Percentiles rank a stretch among this genome's conserved stretches.
Evolutionary conservation across 2,888 invertebrate species (phyloP).

Genomic region (Caenorhabditis angaria): DNA sequence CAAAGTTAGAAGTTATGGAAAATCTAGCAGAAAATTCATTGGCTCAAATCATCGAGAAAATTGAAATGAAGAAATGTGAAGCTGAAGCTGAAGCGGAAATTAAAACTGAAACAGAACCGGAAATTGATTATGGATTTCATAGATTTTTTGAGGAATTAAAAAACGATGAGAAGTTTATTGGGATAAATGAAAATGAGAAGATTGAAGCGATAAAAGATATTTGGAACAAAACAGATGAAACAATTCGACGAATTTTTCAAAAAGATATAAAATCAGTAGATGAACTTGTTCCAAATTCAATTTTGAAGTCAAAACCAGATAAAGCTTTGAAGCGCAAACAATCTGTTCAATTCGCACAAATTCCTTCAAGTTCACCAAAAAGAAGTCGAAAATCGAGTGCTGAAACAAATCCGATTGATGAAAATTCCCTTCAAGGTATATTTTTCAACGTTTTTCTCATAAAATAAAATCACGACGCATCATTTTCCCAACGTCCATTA

Average conservation of each 20-base stretch:
- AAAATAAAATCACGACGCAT: too few relatives aligned
- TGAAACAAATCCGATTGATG: too few relatives aligned
- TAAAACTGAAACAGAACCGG: too few relatives aligned
- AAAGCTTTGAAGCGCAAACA: too few relatives aligned
- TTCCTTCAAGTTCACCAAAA: too few relatives aligned
- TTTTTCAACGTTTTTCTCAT: too few relatives aligned
- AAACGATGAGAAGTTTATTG: not conserved
- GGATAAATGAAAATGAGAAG: not conserved
- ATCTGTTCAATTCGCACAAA: too few relatives aligned
- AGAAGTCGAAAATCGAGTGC: not conserved
- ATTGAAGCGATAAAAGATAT: not conserved
- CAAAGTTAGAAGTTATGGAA: not conserved
- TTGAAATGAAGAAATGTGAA: conserved; percentile 3
- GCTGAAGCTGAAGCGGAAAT: not conserved
- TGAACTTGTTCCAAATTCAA: not conserved
- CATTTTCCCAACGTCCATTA: not conserved
- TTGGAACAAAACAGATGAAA: not conserved
- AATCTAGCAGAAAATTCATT: conserved; percentile 2
- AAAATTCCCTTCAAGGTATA: too few relatives aligned
- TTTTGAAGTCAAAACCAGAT: not conserved
- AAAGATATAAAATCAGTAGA: not conserved
- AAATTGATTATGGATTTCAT: too few relatives aligned
- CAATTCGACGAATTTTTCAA: not conserved
- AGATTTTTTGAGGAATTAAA: not conserved
- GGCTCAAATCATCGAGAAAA: conserved; percentile 17